These are phyloP conservation scores for Dipodomys ordii DNA, from an alignment of 2,113 vertebrate genomes.

Conservation along the genomic window DNA sequence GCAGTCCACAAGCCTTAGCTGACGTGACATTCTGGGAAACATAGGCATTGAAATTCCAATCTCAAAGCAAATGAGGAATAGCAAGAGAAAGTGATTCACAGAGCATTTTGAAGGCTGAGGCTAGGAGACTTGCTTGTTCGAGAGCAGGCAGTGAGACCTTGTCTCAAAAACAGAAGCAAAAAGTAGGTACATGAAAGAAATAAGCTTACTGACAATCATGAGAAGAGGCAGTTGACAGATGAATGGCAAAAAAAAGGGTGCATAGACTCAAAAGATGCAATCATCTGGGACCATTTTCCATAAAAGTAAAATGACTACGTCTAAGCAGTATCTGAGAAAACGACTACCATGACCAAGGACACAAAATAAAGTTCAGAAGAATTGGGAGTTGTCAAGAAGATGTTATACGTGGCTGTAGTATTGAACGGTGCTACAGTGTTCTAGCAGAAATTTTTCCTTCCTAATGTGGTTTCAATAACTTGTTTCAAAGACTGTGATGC, in stretches of 20 bases:
- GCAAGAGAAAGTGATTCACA: not conserved
- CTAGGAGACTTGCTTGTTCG: not conserved
- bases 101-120: not conserved
- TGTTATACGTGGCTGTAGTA: not conserved
- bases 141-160: not conserved
- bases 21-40: not conserved
- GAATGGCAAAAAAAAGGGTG: constrained; percentile 37
- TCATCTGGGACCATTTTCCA: not conserved
- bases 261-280: not conserved
- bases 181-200: not conserved
- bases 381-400: constrained; percentile 28
- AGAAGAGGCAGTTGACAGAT: constrained; percentile 38
- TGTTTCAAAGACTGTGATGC: not conserved
- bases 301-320: not conserved
- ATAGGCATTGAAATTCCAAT: not conserved
- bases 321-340: not conserved
- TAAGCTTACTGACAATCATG: not conserved
- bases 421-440: not conserved
- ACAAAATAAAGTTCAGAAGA: constrained; percentile 5
- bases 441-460: not conserved
- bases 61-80: constrained; percentile 40
- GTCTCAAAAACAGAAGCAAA: not conserved
- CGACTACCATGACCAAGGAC: not conserved
- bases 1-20: not conserved
- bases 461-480: constrained; percentile 16